Evolutionary conservation across 2,888 invertebrate genomes (phyloP), one percentile per base, ranked within the genome.

Genomic region (Tetragonisca angustula): DNA sequence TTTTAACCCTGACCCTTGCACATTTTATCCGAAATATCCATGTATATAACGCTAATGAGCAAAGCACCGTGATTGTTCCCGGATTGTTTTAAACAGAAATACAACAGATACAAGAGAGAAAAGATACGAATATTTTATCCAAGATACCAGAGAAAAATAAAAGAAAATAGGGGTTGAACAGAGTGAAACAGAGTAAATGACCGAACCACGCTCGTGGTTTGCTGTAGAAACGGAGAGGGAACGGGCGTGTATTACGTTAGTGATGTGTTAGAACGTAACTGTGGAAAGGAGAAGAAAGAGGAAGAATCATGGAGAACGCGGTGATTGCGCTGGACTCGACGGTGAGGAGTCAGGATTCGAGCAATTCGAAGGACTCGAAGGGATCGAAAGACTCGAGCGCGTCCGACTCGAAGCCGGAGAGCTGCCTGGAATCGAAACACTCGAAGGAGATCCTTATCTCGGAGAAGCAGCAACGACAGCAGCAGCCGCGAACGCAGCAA

Each of bases 401-500:
- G 24, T 89, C 91, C 1, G 91, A 91, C 13, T 92, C 92, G 21
- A 94, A 94, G 76, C 89, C 93, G 4, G 94, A 93, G 21, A 94
- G 94, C 76, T 94, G 93, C 52, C 77, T 91, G 50, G 94, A 94
- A 54, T 94, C 94, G 6, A 94, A 94, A 62, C 92, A 94, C 83
- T 94, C 94, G 43, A 94, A 94, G 72, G 94, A 94, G 79, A 90
- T 92, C n/a, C 89, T 94, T 9, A 93, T 94, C n/a, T 89, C 92
- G 2, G 91, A 93, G 76, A 92, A 91, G 59, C 89, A 88, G 32
- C 90, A 90, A 32, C 83, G 83, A 54, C 91, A 90, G 36, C 91
- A 90, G 21, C 91, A 89, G 3, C 85, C 89, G 6, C 85, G 88
- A 36, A 69, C 75, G 11, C 87, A 86, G 19, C 85, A 70, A 21